Conservation (phyloP, 2,113 vertebrate genomes). For the Gambusia holbrooki region DNA sequence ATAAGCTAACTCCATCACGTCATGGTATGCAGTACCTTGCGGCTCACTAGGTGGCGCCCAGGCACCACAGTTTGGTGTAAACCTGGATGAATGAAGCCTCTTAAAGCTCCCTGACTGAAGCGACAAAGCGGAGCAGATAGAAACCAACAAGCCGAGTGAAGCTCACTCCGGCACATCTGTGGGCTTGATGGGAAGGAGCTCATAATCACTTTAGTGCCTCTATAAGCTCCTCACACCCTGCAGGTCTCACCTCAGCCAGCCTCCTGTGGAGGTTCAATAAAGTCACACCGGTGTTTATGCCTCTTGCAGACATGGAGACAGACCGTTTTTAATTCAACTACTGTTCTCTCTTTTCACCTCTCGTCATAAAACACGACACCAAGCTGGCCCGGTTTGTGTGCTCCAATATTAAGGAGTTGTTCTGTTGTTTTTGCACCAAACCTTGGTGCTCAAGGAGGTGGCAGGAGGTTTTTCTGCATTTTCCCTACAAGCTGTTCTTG, state of each 20-base stretch:
- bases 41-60: too few relatives aligned
- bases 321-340: conserved; percentile 35
- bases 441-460: too few relatives aligned
- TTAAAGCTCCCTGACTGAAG: too few relatives aligned
- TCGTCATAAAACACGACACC: conserved; percentile 45
- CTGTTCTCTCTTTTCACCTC: conserved; percentile 16
- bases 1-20: too few relatives aligned
- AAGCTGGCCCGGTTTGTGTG: conserved; percentile 12
- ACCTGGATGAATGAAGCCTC: too few relatives aligned
- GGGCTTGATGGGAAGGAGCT: conserved; percentile 33
- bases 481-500: too few relatives aligned
- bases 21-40: too few relatives aligned
- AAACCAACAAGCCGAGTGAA: conserved; percentile 8
- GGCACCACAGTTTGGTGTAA: too few relatives aligned
- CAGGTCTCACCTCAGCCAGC: conserved; percentile 38
- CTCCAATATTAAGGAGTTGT: conserved; percentile 8
- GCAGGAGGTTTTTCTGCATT: too few relatives aligned
- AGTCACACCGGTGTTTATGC: conserved; percentile 20
- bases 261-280: conserved; percentile 29
- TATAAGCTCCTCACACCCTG: conserved; percentile 41
- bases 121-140: background rate
- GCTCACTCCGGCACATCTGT: conserved; percentile 9
- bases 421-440: background rate
- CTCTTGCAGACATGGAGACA: conserved; percentile 31
- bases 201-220: conserved; percentile 57